Percentiles rank a stretch among this genome's conserved stretches.
phyloP scores from a whole-genome alignment of 2,113 vertebrate species.

The Triplophysa siluroides region DNA sequence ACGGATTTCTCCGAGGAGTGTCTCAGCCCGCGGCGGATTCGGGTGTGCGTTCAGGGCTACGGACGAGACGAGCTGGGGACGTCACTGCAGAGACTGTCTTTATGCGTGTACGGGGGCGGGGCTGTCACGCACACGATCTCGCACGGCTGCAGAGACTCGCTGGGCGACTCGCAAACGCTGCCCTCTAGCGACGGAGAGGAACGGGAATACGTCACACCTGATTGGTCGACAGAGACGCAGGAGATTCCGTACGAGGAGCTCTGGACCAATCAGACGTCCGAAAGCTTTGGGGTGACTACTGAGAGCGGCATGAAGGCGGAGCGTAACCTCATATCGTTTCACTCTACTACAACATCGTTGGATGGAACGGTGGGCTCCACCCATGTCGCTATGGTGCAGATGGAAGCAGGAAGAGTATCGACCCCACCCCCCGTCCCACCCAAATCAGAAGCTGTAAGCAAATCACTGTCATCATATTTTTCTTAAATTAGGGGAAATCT shows the following conservation, averaged over 20 bases:
- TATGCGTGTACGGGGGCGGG: constrained; percentile 76
- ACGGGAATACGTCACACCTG: constrained; percentile 88
- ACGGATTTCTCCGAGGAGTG: constrained; percentile 88
- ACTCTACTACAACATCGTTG: constrained; percentile 68
- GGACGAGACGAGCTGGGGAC: constrained; percentile 73
- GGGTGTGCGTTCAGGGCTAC: constrained; percentile 79
- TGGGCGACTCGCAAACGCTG: constrained; percentile 64
- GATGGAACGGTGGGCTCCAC: constrained; percentile 70
- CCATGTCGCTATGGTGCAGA: constrained; percentile 59
- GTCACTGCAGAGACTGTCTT: constrained; percentile 75
- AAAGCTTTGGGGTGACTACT: constrained; percentile 62
- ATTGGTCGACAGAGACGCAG: constrained; percentile 85
- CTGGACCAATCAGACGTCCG: constrained; percentile 82
- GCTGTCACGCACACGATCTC: constrained; percentile 53
- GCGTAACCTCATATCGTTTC: constrained; percentile 84
- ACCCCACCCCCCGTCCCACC: constrained; percentile 91
- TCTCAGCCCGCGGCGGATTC: constrained; percentile 82
- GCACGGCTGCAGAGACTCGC: constrained; percentile 74
- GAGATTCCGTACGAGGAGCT: constrained; percentile 97
- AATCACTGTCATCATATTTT: too few species aligned
- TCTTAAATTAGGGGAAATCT: too few species aligned
- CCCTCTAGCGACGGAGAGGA: constrained; percentile 76
- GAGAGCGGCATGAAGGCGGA: constrained; percentile 72
- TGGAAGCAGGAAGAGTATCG: constrained; percentile 72
- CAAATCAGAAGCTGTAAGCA: constrained; percentile 97